Percentiles rank a stretch among this genome's conserved stretches.
These are phyloP conservation scores for Caenorhabditis macrosperma DNA, from an alignment of 2,888 invertebrate species.

Conservation along the genomic window DNA sequence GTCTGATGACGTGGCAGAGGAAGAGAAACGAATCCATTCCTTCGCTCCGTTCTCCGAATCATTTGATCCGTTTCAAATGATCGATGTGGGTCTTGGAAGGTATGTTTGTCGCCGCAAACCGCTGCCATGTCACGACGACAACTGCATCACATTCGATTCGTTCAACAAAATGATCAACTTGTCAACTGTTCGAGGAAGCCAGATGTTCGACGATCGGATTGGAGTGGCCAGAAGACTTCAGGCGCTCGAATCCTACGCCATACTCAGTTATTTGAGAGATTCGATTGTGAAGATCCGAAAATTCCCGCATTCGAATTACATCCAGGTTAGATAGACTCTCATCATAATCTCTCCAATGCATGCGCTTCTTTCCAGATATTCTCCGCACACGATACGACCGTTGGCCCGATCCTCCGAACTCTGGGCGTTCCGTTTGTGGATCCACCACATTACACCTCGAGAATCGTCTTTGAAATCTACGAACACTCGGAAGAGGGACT, in stretches of 20 bases:
- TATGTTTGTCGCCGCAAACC: slow-evolving; percentile 50
- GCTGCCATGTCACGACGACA: slow-evolving; percentile 44
- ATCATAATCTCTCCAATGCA: background rate
- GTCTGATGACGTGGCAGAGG: slow-evolving; percentile 31
- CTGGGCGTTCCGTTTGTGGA: slow-evolving; percentile 68
- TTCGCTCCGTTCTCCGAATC: slow-evolving; percentile 16
- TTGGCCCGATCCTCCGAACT: slow-evolving; percentile 65
- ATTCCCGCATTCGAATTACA: slow-evolving; percentile 63
- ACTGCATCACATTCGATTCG: slow-evolving; percentile 46
- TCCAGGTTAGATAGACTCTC: slow-evolving; percentile 44
- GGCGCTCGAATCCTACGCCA: slow-evolving; percentile 50
- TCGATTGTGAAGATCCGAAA: slow-evolving; percentile 39
- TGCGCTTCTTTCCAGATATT: slow-evolving; percentile 63
- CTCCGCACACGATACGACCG: slow-evolving; percentile 68
- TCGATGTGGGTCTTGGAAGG: slow-evolving; percentile 54
- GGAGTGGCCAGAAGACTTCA: slow-evolving; percentile 48
- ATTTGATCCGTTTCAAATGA: slow-evolving; percentile 55
- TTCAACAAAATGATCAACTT: slow-evolving; percentile 59
- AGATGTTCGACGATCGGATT: slow-evolving; percentile 51
- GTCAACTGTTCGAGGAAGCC: slow-evolving; percentile 57
- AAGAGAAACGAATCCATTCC: slow-evolving; percentile 25
- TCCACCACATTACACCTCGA: slow-evolving; percentile 88
- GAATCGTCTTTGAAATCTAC: slow-evolving; percentile 87
- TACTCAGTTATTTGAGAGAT: slow-evolving; percentile 48
- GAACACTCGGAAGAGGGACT: slow-evolving; percentile 48